Evolutionary conservation across 2,888 invertebrate species (phyloP), one percentile per base, ranked within the genome.

Genomic region (Synanthedon vespiformis): DNA sequence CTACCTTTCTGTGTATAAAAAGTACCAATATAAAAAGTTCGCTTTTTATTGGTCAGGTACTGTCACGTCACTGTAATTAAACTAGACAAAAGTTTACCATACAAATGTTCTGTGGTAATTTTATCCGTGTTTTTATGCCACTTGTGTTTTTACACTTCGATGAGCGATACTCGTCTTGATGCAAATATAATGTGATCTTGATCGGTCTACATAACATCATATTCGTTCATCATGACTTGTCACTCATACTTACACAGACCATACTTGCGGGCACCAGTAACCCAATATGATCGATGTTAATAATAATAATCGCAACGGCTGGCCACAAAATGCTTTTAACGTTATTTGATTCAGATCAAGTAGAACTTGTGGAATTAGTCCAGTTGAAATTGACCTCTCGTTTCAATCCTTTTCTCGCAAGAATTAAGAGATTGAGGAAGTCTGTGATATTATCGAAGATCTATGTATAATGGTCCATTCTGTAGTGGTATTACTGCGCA

Each of bases 321-420:
- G 79, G 81, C 82, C 80, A 77, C 81, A 82, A 80, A 83, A 80
- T 82, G 74, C 74, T 80, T 77, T 80, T 75, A 81, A 83, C 74
- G 79, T 80, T 83, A 83, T 83, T 84, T 79, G 83, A 84, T 78
- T 80, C 80, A 78, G 76, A 70, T 68, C 67, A 74, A 73, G 72
- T 78, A 77, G 73, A 74, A 77, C 76, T 78, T 70, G 72, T 77
- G 74, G 73, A 77, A 77, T 69, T 63, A 62, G 72, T 74, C 84
- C 79, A 80, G 59, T 62, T 62, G 62, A 69, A 59, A 55, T 60
- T 71, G 82, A 70, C 58, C 80, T 70, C 61, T 60, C 52, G 59
- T 62, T 63, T 68, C 64, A 66, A 59, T 58, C 58, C 56, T 64
- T 62, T 67, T 59, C 61, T 60, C 63, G 59, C 54, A 63, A 57